Evolutionary conservation across 2,888 invertebrate genomes (phyloP), one percentile per base, ranked within the genome.

Genomic region (Thymelicus acteon): DNA sequence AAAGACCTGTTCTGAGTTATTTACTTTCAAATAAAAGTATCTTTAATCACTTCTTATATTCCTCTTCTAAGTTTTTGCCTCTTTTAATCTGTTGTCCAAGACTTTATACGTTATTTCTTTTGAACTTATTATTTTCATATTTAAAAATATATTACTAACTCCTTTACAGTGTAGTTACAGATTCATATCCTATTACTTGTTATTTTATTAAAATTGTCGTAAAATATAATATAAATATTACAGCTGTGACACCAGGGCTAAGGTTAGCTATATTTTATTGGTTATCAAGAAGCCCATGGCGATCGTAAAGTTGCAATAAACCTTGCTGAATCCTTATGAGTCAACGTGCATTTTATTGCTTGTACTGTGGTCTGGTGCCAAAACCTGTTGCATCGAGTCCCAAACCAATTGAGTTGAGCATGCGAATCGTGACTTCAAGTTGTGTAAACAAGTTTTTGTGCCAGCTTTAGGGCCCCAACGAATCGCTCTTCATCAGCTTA

Each of bases 401-500:
- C 54, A 54, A 31, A 52, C 49, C 39, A 63, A 52, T 63, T 63
- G 63, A 63, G 31, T 62, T 40, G 57, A 40, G 54, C 57, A 57
- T 57, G 37, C 64, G 60, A 60, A 12, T 52, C 84, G 80, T 82
- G 84, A 80, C 77, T 79, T 73, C 70, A 74, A 75, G 77, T 84
- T 82, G 80, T 78, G 79, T 74, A 80, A 82, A 80, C 80, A 79
- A 74, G 82, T 80, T 83, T 72, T 63, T 78, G 73, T 60, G 73
- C 69, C 67, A 73, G 72, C 57, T 62, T 72, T 60, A 64, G 67
- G 68, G 65, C 68, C 67, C 60, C 49, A 49, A 49, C 48, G 44
- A 47, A 47, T 62, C 54, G 19, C 7, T 49, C 31, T 54, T 44
- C 19, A 2, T 31, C 12, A n/a, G 19, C 19, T 19, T n/a, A n/a